Base-by-base conservation (phyloP, 2,888 invertebrate genomes). In the Heterodera filipjevi region DNA sequence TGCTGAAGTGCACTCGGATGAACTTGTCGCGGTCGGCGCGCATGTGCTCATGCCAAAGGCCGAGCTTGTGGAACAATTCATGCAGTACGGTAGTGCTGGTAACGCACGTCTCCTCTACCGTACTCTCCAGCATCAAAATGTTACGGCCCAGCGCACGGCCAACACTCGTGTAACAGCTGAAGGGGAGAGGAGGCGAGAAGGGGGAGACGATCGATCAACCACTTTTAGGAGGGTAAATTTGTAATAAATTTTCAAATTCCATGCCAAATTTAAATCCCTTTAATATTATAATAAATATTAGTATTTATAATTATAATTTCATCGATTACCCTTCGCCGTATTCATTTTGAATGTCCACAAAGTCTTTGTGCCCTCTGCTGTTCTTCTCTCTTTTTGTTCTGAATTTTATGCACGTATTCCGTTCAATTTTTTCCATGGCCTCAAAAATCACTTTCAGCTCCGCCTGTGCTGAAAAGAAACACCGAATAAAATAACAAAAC, bases 11-110 rank as follows among this genome's bases (percentile, higher is more conserved):
- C 1, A 87, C 85, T 66, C 81, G 82, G 79, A 87, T 86, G 80
- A 78, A 87, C 5, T 82, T 79, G 81, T 87, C 87, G 46, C 87
- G 79, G 80, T 87, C 86, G 33, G 81, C 78, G 73, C 87, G 81
- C 86, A 87, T 87, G 53, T 87, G 87, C 68, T 87, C 87, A 59
- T 87, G 87, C 86, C 86, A 86, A 0, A 87, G 78, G 0, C 87
- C 53, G 32, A 66, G 22, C 22, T 46, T 78, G 64, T 82, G 84
- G 79, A 84, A 71, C 39, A 87, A 46, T 77, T 87, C 86, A 77
- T 87, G 87, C 46, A 87, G 81, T 27, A 85, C 86, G n/a, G 84
- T 85, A 71, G 82, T 80, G 70, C 74, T 79, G n/a, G 81, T 77
- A 3, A 82, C 81, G 77, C 82, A 87, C 79, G 86, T 87, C 73